Conservation (phyloP, 2,113 vertebrate genomes). For the Himantopus leucocephalus region DNA sequence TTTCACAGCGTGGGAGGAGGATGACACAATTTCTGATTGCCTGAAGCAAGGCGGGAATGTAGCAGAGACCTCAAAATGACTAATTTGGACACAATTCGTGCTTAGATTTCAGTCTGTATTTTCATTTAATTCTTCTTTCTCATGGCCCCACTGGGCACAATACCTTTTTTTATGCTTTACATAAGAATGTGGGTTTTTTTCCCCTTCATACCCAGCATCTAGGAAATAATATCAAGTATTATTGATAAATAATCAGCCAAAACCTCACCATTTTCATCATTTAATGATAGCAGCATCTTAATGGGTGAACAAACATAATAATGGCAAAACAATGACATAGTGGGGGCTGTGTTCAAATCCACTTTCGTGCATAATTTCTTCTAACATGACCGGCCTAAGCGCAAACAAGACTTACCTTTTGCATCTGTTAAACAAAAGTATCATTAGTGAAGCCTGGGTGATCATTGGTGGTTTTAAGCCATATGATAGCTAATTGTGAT, state of each 20-base stretch:
- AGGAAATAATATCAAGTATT: neutral
- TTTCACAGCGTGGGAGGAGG: conserved; percentile 21
- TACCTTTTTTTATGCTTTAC: neutral
- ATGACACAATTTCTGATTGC: conserved; percentile 35
- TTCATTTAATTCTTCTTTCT: neutral
- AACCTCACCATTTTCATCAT: neutral
- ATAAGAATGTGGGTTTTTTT: neutral
- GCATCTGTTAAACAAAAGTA: neutral
- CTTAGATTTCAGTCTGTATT: neutral
- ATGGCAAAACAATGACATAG: neutral
- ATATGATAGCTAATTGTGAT: neutral
- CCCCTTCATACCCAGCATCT: neutral
- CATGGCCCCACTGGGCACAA: neutral
- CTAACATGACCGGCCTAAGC: neutral
- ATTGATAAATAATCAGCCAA: neutral
- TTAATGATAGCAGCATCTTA: neutral
- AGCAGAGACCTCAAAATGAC: conserved; percentile 11
- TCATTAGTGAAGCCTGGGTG: neutral
- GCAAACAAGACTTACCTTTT: neutral
- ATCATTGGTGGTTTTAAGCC: neutral
- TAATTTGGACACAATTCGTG: neutral
- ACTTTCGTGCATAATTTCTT: neutral
- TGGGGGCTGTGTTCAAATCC: neutral
- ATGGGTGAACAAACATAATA: neutral
- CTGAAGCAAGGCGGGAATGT: neutral